Base-by-base conservation (phyloP, 1,140 invertebrate species). In the Monochamus saltuarius region DNA sequence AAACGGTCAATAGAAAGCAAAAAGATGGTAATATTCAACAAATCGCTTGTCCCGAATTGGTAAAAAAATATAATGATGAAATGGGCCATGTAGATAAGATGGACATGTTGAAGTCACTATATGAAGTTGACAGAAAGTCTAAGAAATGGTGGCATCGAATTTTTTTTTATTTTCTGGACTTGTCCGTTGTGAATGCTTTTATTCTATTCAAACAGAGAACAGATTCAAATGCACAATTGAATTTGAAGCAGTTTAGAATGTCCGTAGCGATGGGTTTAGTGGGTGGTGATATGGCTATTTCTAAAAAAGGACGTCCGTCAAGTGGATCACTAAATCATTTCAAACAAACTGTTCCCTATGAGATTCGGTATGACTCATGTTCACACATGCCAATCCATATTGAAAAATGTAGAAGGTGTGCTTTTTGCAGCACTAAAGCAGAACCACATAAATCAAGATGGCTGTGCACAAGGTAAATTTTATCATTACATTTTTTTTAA, bases 51-150 rank as follows among this genome's bases (percentile, higher is more conserved):
- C 46, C 52, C 7, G 10, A 42, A 40, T 13, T 71, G 1, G 61
- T 75, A 8, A 66, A 65, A 13, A 67, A 77, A 53, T 79, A 77
- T 54, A 77, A 76, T 58, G 55, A 61, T 43, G 50, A 77, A 56
- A 78, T 77, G 75, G 67, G 68, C 29, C 69, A 59, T 56, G 75
- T 78, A 8, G 74, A 78, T 61, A 71, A 74, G 54, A 63, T 65
- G 42, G 74, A 78, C 60, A 71, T 70, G 68, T 56, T 75, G 50
- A 72, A 69, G 47, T 58, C 57, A 9, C 38, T 57, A 13, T 78
- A 77, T 59, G 61, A 70, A 50, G 66, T 74, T 34, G 57, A 73
- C 55, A 62, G 74, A 54, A 77, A 78, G 61, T 67, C 57, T 22
- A 69, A 49, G 40, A 77, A 76, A 68, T 78, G 75, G 74, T 62